phyloP scores from a whole-genome alignment of 2,888 invertebrate species.

The Andricus curvator region DNA sequence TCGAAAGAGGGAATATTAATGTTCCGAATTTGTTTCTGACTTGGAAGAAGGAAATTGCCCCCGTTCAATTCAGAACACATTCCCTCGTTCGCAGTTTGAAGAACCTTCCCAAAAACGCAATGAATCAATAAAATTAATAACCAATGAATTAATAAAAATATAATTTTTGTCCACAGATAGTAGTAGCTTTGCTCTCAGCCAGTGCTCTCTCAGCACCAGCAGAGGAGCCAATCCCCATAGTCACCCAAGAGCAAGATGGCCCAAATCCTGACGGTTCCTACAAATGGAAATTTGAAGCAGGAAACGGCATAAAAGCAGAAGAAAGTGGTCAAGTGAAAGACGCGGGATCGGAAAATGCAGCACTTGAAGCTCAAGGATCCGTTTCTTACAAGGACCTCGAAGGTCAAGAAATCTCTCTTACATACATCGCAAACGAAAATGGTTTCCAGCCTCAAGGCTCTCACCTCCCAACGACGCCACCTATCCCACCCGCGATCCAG shows the following conservation, averaged over 20 bases:
- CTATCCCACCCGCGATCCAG: conserved; percentile 74
- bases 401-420: conserved; percentile 81
- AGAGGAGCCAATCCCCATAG: conserved; percentile 65
- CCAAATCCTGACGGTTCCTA: conserved; percentile 75
- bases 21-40: no score
- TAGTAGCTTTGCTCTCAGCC: conserved; percentile 57
- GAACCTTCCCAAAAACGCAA: no score
- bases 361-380: conserved; percentile 77
- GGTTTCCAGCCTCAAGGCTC: conserved; percentile 84
- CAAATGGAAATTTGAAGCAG: conserved; percentile 77
- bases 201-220: conserved; percentile 61
- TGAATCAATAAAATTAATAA: no score
- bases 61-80: no score
- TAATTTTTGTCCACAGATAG: conserved; percentile 49
- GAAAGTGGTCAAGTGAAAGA: conserved; percentile 80
- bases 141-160: not conserved
- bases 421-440: conserved; percentile 85
- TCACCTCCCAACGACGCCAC: conserved; percentile 76
- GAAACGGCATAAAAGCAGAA: conserved; percentile 78
- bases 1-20: no score
- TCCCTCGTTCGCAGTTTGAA: no score
- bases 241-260: conserved; percentile 69
- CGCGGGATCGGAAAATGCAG: conserved; percentile 80
- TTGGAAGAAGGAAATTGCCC: no score
- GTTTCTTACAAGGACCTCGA: conserved; percentile 82